These are phyloP conservation scores for Ptychoptera contaminata DNA, from an alignment of 2,888 invertebrate genomes.

Conservation along the genomic window DNA sequence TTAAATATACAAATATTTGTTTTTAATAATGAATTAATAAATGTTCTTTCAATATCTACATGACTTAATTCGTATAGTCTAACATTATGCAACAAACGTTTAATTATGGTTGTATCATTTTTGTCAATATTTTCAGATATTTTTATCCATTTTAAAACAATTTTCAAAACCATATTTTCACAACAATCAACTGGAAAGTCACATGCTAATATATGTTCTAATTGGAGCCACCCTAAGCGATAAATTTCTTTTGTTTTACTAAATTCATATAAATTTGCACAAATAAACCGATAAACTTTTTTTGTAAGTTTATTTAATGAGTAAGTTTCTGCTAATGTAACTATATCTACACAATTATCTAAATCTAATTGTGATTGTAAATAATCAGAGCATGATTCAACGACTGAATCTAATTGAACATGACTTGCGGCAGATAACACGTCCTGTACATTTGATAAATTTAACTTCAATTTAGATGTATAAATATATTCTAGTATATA, in stretches of 20 bases:
- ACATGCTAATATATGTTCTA: slow-evolving; percentile 42
- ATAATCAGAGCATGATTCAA: slow-evolving; percentile 48
- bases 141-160: slow-evolving; percentile 41
- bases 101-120: slow-evolving; percentile 9
- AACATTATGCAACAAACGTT: slow-evolving; percentile 18
- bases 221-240: slow-evolving; percentile 40
- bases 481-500: slow-evolving; percentile 52
- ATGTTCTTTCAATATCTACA: slow-evolving; percentile 7
- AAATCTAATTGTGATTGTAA: slow-evolving; percentile 48
- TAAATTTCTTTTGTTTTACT: slow-evolving; percentile 42
- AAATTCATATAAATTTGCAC: slow-evolving; percentile 43
- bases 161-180: slow-evolving; percentile 41
- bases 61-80: slow-evolving; percentile 19
- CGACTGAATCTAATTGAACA: slow-evolving; percentile 45
- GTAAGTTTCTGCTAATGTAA: slow-evolving; percentile 52
- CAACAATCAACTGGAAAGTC: slow-evolving; percentile 54
- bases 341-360: slow-evolving; percentile 57
- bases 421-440: slow-evolving; percentile 54
- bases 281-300: slow-evolving; percentile 48
- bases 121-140: slow-evolving; percentile 3
- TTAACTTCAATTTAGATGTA: slow-evolving; percentile 44
- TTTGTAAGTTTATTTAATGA: slow-evolving; percentile 40
- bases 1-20: not conserved
- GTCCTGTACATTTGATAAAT: slow-evolving; percentile 47
- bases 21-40: not conserved